Evolutionary conservation across 2,113 vertebrate genomes (phyloP), one percentile per base, ranked within the genome.

Genomic region (Trogon surrucura): DNA sequence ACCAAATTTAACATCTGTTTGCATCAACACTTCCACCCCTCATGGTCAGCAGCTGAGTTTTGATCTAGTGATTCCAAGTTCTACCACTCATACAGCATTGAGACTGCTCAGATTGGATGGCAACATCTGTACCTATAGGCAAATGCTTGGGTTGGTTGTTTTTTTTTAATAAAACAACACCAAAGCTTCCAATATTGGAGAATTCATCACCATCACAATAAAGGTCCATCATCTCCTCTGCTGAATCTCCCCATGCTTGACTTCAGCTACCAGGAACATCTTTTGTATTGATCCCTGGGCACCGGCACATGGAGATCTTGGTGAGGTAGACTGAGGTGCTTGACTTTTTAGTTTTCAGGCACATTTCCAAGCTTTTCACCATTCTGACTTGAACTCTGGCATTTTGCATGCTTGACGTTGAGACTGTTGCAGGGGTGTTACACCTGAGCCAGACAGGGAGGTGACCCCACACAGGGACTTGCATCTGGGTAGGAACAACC

Each of bases 341-440:
- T 13, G 26, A 17, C 16, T 50, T 84, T 3, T 4, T 19, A 11
- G 3, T 32, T 53, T 64, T 30, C 8, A 61, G 45, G 34, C 25
- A 30, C 5, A 4, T 27, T 70, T 57, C 38, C 45, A 57, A 44
- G 27, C 2, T 51, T 84, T 70, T 53, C n/a, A 27, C 47, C 19
- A 1, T 30, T 53, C 5, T 38, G 5, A 0, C 80, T 36, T 53
- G 54, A 73, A 16, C 16, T 19, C 12, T 38, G 9, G 14, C 10
- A 30, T 61, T 73, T 67, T 18, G 16, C 9, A 13, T 0, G 0
- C 30, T 44, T 64, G 16, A 41, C 1, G 0, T 6, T 7, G 38
- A 57, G 25, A 19, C 18, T 45, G 2, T 16, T 9, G 3, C 44
- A 51, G 30, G 32, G 18, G 14, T 23, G 25, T 41, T n/a, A 5